Conservation (phyloP, 2,888 invertebrate species). For the Masnerella sp. region DNA sequence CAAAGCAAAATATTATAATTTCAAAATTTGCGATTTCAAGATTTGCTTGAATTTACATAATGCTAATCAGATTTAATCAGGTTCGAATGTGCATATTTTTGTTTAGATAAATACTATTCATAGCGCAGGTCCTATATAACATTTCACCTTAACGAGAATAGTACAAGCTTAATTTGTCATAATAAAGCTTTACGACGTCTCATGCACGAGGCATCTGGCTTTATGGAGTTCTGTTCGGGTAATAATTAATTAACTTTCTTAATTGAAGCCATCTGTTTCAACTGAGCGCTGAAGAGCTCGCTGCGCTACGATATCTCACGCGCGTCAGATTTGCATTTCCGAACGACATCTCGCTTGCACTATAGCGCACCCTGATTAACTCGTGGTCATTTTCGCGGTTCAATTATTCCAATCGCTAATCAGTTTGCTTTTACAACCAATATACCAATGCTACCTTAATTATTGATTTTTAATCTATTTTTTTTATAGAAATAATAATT, state of each 20-base stretch:
- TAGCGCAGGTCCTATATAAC: too few relatives aligned
- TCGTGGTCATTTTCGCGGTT: slow-evolving; percentile 27
- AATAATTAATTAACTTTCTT: slow-evolving; percentile 49
- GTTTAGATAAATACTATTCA: neutral
- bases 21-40: neutral
- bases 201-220: slow-evolving; percentile 41
- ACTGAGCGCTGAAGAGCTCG: slow-evolving; percentile 19
- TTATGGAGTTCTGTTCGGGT: slow-evolving; percentile 23
- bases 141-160: slow-evolving; percentile 5
- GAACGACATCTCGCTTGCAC: slow-evolving; percentile 5
- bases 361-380: slow-evolving; percentile 31
- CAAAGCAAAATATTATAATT: too few relatives aligned
- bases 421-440: too few relatives aligned
- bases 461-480: too few relatives aligned
- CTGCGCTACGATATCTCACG: neutral
- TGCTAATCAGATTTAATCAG: too few relatives aligned
- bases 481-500: too few relatives aligned
- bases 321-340: slow-evolving; percentile 32
- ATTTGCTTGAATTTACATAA: too few relatives aligned
- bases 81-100: too few relatives aligned
- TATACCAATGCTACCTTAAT: too few relatives aligned
- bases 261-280: slow-evolving; percentile 42
- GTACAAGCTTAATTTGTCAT: slow-evolving; percentile 37
- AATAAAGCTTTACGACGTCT: slow-evolving; percentile 25
- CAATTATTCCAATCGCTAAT: slow-evolving; percentile 45